These are phyloP conservation scores for Salticus scenicus DNA, from an alignment of 2,888 invertebrate genomes.

Conservation along the genomic window DNA sequence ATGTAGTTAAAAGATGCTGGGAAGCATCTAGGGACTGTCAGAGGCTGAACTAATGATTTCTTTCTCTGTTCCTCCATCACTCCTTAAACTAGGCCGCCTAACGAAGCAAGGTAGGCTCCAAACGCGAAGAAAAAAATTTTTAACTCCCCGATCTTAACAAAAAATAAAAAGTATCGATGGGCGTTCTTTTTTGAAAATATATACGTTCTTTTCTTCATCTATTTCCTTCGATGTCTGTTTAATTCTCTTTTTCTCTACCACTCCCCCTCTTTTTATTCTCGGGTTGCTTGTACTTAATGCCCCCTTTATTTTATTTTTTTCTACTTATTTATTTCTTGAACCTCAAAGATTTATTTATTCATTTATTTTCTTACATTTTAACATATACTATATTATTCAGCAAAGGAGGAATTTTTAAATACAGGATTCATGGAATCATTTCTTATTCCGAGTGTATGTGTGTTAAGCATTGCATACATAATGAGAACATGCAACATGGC, in stretches of 20 bases:
- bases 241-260: constrained; percentile 48
- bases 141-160: constrained; percentile 8
- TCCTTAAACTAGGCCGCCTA: constrained; percentile 65
- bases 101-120: constrained; percentile 53
- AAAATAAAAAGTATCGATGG: constrained; percentile 48
- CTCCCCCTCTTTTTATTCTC: constrained; percentile 47
- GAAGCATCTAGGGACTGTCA: constrained; percentile 65
- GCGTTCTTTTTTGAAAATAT: constrained; percentile 65
- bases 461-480: constrained; percentile 62
- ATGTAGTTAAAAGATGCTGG: constrained; percentile 64
- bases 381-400: constrained; percentile 34
- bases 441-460: constrained; percentile 35
- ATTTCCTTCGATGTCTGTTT: constrained; percentile 65
- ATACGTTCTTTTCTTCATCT: constrained; percentile 62
- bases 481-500: constrained; percentile 53
- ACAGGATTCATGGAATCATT: constrained; percentile 46
- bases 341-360: constrained; percentile 18
- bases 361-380: constrained; percentile 24
- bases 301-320: constrained; percentile 18
- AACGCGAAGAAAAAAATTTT: constrained; percentile 20
- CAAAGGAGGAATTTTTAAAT: constrained; percentile 64
- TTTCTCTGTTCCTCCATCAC: constrained; percentile 61
- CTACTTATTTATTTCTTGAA: neutral
- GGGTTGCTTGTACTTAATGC: constrained; percentile 57
- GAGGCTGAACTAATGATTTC: constrained; percentile 69